Base-by-base conservation (phyloP, 2,113 vertebrate genomes). In the Gymnarchus niloticus region DNA sequence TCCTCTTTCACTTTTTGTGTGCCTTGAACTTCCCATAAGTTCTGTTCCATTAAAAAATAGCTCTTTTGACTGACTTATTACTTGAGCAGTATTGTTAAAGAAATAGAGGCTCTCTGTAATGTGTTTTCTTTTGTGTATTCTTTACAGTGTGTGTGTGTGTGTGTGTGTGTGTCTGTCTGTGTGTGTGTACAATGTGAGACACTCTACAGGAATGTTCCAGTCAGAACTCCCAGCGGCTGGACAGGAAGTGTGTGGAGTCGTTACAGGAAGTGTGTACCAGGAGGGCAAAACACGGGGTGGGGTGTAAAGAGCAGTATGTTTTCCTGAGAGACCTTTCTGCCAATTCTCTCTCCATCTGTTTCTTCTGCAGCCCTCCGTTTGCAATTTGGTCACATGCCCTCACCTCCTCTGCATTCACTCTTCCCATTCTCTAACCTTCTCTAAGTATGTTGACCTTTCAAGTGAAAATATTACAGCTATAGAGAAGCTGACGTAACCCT, bases 191-290 rank as follows among this genome's bases (percentile, higher is more conserved):
- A 87, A 19, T 61, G 46, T 54, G 57, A 54, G 28, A n/a, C 56
- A 78, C 28, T 23, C 61, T 57, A 10, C 81, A 86, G 49, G 69
- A 86, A 86, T 80, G 56, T 88, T 88, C 84, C 82, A 84, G 81
- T 48, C 85, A 59, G 69, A 80, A 52, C 80, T 59, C 61, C 84
- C 81, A 86, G 65, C 10, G 81, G 56, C 87, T 80, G 54, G 65
- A 86, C 87, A 81, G 87, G 87, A 88, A 86, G 81, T 88, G 85
- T 88, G 85, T 80, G 81, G 81, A 85, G 87, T 80, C 85, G 65
- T 80, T 57, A 81, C 85, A 86, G 87, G 85, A 86, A 88, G 85
- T 69, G 56, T 82, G 56, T 83, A 37, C n/a, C 44, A 54, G 23
- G 84, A 83, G 61, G 84, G 84, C 52, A 41, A 2, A 56, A 37